A percentile compares a stretch with the other conserved stretches of the same genome.
These are phyloP conservation scores for Tetranychus cinnabarinus DNA, from an alignment of 1,140 invertebrate species.

Conservation along the genomic window DNA sequence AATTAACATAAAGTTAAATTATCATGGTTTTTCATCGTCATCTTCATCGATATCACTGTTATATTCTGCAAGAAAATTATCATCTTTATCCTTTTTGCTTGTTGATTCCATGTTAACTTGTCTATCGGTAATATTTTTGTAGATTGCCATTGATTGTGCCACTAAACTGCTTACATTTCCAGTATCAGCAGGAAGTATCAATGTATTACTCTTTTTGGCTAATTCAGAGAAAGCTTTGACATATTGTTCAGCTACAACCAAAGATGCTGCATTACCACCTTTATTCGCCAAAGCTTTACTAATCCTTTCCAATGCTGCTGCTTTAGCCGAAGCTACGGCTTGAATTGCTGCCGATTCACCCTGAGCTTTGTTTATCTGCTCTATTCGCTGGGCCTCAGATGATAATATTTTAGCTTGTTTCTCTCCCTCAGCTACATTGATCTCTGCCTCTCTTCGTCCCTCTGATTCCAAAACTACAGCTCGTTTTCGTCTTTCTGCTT, in stretches of 20 bases:
- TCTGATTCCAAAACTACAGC: slow-evolving; percentile 93
- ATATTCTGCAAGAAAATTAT: no score
- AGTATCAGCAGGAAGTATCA: slow-evolving; percentile 74
- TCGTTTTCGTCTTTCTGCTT: slow-evolving; percentile 86
- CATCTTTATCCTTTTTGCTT: no score
- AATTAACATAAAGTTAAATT: no score
- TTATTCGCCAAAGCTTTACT: slow-evolving; percentile 34
- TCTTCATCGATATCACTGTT: no score
- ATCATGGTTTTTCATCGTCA: no score
- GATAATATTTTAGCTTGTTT: slow-evolving; percentile 67
- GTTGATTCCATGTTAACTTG: no score
- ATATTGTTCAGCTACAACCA: slow-evolving; percentile 86
- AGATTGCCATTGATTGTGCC: slow-evolving; percentile 6
- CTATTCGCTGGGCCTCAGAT: slow-evolving; percentile 32
- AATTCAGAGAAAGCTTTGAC: slow-evolving; percentile 74
- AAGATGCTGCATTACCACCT: slow-evolving; percentile 49
- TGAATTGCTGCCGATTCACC: slow-evolving; percentile 69
- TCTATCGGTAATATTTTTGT: no score
- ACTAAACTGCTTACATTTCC: slow-evolving; percentile 31
- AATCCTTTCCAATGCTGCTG: slow-evolving; percentile 46
- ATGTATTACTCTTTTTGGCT: slow-evolving; percentile 75
- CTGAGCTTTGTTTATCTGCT: slow-evolving; percentile 24
- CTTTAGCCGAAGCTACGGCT: slow-evolving; percentile 55
- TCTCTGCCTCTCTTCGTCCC: slow-evolving; percentile 68
- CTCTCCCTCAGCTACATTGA: slow-evolving; percentile 92